Base-by-base conservation (phyloP, 2,888 invertebrate species). In the Prenolepis imparis region DNA sequence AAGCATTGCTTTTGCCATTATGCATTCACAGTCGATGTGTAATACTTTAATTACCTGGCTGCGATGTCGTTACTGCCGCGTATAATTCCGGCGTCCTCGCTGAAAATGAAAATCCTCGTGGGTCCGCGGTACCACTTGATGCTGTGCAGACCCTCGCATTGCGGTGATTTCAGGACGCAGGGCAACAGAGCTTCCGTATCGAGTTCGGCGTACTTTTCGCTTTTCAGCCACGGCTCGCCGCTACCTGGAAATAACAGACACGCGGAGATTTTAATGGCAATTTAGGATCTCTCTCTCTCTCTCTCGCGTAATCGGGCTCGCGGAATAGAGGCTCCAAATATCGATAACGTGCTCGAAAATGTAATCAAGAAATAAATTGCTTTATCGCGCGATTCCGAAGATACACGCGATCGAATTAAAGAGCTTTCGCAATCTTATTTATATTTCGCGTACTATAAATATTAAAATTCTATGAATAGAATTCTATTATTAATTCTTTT, bases 61-160 rank as follows among this genome's bases (percentile, higher is more conserved):
- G 96, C 96, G 95, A 97, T 96, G 83, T 97, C 96, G 86, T 97
- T 97, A 92, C 97, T 97, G 0, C 97, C 96, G 81, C 96, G 95
- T 86, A 96, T 96, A 87, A 97, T 96, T 41, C 96, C 95, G 3
- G 96, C 96, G 9, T 96, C 96, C 87, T 97, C 97, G 86, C 97
- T 97, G 95, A 97, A 97, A 90, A 97, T 97, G 95, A 97, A 97
- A 82, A 97, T 97, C 82, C 97, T 95, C 67, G 96, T 95, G 84
- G 97, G 96, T 3, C 96, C 97, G 89, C 97, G 96, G 95, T 97
- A 97, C 97, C 98, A 98, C 94, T 98, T 98, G 94, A 98, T 97
- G 95, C 97, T 97, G 95, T 98, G 98, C 93, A 98, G 96, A 87
- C 96, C 97, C 0, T 97, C 97, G 92, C 98, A 98, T 41, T 96